Base-by-base conservation (phyloP, 2,113 vertebrate species). In the Martes martes region DNA sequence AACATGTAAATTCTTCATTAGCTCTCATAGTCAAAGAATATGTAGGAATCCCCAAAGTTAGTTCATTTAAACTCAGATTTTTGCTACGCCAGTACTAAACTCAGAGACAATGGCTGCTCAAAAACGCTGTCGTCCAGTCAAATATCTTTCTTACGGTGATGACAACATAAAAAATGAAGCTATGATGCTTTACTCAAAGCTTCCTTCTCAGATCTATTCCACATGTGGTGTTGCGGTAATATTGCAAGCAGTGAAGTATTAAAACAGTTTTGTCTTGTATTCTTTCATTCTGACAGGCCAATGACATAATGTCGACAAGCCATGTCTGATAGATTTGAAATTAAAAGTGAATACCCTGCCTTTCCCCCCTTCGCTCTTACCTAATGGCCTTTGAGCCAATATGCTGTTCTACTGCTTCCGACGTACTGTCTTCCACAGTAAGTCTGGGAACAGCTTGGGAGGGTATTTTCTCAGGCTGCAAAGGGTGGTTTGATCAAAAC, bases 281-380 rank as follows among this genome's bases (percentile, higher is more conserved):
- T 97, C 89, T 96, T 73, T 98, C 91, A 92, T 97, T 90, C 69
- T 96, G 95, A 80, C 11, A 16, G 24, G 89, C 81, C 95, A 93
- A 26, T 97, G 94, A 97, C 97, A 97, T 96, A 50, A 94, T 91
- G 84, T 86, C 23, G n/a, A 96, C 76, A 89, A 96, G 95, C 93
- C 47, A 24, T 57, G 31, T 95, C 90, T 97, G 94, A 96, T 69
- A 80, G 78, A 95, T 98, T 97, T 86, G 61, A 93, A 95, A 94
- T 91, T 97, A 91, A 96, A 91, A 96, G 81, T 50, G 57, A 67
- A 71, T 71, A 39, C 7, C 15, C 24, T 85, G 83, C 31, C 33
- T 88, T 86, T 96, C 52, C 69, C 23, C 31, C 7, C 55, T 13
- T 39, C 69, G 1, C 18, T 93, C 23, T 11, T 1, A 31, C 52